These are phyloP conservation scores for Mimumesa dahlbomi DNA, from an alignment of 2,888 invertebrate genomes.

Conservation along the genomic window DNA sequence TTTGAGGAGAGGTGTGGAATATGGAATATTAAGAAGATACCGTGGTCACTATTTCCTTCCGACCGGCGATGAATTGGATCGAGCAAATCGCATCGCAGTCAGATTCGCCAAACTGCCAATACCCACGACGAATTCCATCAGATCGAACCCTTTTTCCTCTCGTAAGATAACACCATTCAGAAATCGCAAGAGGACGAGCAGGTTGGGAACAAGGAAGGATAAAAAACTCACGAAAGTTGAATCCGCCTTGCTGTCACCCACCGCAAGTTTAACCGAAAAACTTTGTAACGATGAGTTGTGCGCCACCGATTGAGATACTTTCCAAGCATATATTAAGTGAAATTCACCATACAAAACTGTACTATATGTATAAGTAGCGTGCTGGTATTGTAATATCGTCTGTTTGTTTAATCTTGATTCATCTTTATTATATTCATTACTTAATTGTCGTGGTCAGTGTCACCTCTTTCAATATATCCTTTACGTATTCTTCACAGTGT, in stretches of 20 bases:
- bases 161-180: conserved; percentile 7
- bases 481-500: no score
- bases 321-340: background rate
- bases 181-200: conserved; percentile 2
- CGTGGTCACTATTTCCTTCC: conserved; percentile 73
- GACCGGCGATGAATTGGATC: conserved; percentile 66
- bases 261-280: conserved; percentile 16
- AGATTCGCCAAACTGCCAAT: conserved; percentile 71
- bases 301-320: background rate
- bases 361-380: no score
- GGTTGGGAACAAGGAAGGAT: background rate
- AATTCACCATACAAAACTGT: no score
- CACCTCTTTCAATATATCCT: no score
- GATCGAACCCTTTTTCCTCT: conserved; percentile 38
- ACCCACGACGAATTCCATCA: conserved; percentile 49
- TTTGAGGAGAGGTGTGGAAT: conserved; percentile 69
- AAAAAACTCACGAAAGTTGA: conserved; percentile 19
- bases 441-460: no score
- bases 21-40: conserved; percentile 69
- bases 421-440: no score
- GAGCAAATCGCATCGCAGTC: conserved; percentile 69
- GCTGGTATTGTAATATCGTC: no score
- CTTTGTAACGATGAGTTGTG: background rate
- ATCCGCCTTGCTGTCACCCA: conserved; percentile 21
- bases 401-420: no score